phyloP scores from a whole-genome alignment of 2,888 invertebrate species.

The Acanthosepion pharaonis region DNA sequence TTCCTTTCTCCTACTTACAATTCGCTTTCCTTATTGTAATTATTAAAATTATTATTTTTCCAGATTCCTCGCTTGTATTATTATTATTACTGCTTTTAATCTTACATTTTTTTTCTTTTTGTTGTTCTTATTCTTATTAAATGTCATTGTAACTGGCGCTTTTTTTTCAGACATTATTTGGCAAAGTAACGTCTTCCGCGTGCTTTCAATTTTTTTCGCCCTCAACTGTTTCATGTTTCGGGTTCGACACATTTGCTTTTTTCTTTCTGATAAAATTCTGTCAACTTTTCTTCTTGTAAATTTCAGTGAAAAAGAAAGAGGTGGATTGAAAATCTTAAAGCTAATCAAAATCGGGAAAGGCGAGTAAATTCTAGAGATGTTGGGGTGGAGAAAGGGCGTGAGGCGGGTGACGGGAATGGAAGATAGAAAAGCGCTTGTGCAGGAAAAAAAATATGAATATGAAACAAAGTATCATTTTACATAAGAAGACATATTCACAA shows the following conservation, averaged over 20 bases:
- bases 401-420: background rate
- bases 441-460: background rate
- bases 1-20: background rate
- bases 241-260: background rate
- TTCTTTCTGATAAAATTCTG: background rate
- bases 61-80: background rate
- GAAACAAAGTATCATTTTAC: background rate
- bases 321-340: background rate
- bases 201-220: background rate
- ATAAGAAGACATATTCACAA: conserved; percentile 17
- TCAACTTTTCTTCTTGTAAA: background rate
- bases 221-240: background rate
- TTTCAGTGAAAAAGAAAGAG: background rate
- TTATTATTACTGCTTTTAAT: background rate
- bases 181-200: background rate
- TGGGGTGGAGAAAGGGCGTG: background rate
- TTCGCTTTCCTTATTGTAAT: background rate
- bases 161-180: background rate
- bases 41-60: background rate
- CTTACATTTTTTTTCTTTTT: background rate
- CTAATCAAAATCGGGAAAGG: background rate
- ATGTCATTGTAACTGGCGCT: background rate
- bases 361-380: background rate
- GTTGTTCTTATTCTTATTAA: background rate
- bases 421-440: background rate